Percentiles rank a stretch among this genome's conserved stretches.
These are phyloP conservation scores for Odontocolon sp. DNA, from an alignment of 2,888 invertebrate species.

Conservation along the genomic window DNA sequence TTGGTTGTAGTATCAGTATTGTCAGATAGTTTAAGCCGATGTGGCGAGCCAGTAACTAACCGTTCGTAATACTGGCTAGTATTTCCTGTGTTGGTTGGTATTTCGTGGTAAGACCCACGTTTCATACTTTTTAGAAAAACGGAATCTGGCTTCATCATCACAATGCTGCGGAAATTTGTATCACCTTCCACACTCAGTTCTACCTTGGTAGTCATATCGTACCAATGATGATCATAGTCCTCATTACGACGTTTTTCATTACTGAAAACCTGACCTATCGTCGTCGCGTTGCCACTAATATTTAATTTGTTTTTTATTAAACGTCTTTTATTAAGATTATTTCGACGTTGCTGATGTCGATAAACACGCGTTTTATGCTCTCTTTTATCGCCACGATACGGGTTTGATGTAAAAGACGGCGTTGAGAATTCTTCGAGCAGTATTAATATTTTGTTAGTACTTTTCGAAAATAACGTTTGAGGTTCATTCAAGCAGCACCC, in stretches of 20 bases:
- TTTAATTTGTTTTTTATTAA: background rate
- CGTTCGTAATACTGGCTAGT: background rate
- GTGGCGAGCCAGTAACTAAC: background rate
- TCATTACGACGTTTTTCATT: conserved; percentile 12
- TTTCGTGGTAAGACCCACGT: background rate
- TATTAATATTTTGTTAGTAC: conserved; percentile 9
- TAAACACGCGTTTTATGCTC: conserved; percentile 1
- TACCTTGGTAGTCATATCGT: background rate
- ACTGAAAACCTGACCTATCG: background rate
- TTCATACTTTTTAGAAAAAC: background rate
- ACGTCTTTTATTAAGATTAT: conserved; percentile 12
- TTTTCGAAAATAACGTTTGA: background rate
- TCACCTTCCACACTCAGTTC: background rate
- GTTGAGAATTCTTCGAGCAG: conserved; percentile 18
- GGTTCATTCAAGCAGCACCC: background rate
- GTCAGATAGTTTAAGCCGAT: background rate
- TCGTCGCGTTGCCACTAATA: background rate
- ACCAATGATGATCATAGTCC: conserved; percentile 22
- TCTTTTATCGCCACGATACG: background rate
- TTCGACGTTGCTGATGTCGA: conserved; percentile 11
- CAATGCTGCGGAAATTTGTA: background rate
- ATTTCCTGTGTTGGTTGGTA: background rate
- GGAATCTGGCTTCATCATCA: background rate
- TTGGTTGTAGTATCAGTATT: background rate
- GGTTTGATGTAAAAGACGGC: background rate